Evolutionary conservation across 2,888 invertebrate species (phyloP).

Genomic region (Brachynemurus nebulosus): DNA sequence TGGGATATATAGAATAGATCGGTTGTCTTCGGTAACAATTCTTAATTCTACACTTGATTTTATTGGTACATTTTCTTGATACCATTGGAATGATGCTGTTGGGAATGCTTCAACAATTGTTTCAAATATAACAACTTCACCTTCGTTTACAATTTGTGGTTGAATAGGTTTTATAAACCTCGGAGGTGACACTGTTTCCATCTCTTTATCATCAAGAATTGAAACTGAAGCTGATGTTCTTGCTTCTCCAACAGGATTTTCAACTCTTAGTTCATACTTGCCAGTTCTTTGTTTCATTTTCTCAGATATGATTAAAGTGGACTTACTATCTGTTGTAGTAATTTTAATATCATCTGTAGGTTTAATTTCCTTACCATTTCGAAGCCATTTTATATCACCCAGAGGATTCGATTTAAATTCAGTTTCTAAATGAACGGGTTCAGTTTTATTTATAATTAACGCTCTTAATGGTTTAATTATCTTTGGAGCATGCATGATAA

Average conservation of each 20-base stretch:
- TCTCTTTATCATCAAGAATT: conserved; percentile 45
- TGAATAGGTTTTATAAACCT: conserved; percentile 55
- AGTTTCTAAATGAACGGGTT: conserved; percentile 53
- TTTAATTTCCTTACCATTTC: conserved; percentile 65
- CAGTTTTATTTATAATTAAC: conserved; percentile 51
- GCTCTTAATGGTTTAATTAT: conserved; percentile 69
- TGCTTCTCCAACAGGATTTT: conserved; percentile 62
- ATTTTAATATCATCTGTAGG: conserved; percentile 47
- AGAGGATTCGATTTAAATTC: conserved; percentile 56
- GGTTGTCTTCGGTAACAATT: conserved; percentile 59
- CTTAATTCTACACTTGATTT: conserved; percentile 54
- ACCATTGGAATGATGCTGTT: conserved; percentile 78
- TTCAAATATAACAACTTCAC: conserved; percentile 68
- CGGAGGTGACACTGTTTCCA: conserved; percentile 50
- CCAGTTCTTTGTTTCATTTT: conserved; percentile 64
- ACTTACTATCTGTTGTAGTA: conserved; percentile 42
- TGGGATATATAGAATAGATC: conserved; percentile 64
- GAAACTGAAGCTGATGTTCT: conserved; percentile 73
- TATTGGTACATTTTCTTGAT: conserved; percentile 57
- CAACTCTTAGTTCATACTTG: conserved; percentile 76
- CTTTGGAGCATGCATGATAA: conserved; percentile 49
- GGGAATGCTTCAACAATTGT: conserved; percentile 63
- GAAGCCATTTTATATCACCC: conserved; percentile 70
- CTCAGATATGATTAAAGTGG: conserved; percentile 49
- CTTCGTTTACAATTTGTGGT: conserved; percentile 53